Evolutionary conservation across 2,797 vertebrate species (phyloP).

Genomic region (Carduelis carduelis): DNA sequence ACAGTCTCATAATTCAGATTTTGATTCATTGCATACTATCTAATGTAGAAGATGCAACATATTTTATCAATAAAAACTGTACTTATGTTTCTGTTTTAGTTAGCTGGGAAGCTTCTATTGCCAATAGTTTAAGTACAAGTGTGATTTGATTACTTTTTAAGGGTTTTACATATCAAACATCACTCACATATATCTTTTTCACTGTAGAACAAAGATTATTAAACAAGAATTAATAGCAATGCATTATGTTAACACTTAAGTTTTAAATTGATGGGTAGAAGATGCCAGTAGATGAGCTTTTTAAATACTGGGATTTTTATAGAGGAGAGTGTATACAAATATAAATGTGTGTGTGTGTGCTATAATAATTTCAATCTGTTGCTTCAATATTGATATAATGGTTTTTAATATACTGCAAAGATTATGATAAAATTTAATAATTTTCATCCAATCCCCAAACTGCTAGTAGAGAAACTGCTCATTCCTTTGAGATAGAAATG

Average conservation of each 20-base stretch:
- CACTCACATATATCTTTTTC: neutral
- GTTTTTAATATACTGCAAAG: neutral
- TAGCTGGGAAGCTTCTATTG: neutral
- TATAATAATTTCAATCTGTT: neutral
- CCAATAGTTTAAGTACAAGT: neutral
- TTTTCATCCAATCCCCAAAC: neutral
- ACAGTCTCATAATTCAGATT: neutral
- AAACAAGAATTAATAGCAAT: neutral
- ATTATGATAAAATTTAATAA: conserved; percentile 7
- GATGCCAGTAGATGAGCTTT: neutral
- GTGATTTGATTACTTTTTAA: neutral
- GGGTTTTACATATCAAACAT: neutral
- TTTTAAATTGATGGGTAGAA: neutral
- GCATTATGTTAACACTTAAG: neutral
- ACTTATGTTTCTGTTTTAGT: conserved; percentile 9
- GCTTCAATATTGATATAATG: neutral
- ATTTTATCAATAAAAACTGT: conserved; percentile 14
- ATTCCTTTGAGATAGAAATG: conserved; percentile 16
- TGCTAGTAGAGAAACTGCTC: neutral
- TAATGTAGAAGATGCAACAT: neutral
- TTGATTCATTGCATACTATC: neutral
- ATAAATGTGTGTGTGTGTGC: neutral
- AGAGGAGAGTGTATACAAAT: neutral
- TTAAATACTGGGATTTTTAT: neutral
- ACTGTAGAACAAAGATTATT: neutral